Conservation (phyloP, 2,888 invertebrate species). For the Germaria angustata region DNA sequence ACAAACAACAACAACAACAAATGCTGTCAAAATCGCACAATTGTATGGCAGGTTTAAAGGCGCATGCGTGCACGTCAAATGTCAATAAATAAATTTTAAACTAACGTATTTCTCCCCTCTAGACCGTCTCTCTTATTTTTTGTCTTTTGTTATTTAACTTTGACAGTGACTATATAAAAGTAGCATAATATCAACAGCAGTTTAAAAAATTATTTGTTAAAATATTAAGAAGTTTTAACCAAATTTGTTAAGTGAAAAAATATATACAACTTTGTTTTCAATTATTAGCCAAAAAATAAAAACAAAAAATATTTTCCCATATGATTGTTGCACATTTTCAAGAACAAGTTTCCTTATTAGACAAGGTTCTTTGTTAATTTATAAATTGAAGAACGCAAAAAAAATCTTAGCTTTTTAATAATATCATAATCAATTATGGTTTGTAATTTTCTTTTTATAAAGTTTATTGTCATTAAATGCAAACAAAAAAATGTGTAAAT, state of each 20-base stretch:
- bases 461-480: slow-evolving; percentile 26
- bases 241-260: slow-evolving; percentile 44
- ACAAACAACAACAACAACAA: slow-evolving; percentile 19
- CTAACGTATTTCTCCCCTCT: slow-evolving; percentile 34
- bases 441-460: slow-evolving; percentile 32
- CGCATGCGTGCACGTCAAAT: slow-evolving; percentile 66
- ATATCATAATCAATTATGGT: slow-evolving; percentile 60
- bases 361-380: slow-evolving; percentile 61
- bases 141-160: not conserved
- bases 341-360: slow-evolving; percentile 62
- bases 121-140: not conserved
- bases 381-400: slow-evolving; percentile 21
- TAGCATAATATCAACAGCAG: not conserved
- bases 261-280: slow-evolving; percentile 43
- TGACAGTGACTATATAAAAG: slow-evolving; percentile 1
- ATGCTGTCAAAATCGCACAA: slow-evolving; percentile 56
- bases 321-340: slow-evolving; percentile 47
- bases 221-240: slow-evolving; percentile 55
- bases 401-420: slow-evolving; percentile 33
- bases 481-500: slow-evolving; percentile 60
- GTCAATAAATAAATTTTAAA: slow-evolving; percentile 62
- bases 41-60: slow-evolving; percentile 61
- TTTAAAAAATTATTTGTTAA: slow-evolving; percentile 9
- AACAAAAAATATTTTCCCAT: slow-evolving; percentile 54
- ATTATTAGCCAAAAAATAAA: slow-evolving; percentile 58